Percentiles rank a stretch among this genome's conserved stretches.
These are phyloP conservation scores for Pachymerium ferrugineum DNA, from an alignment of 2,888 invertebrate genomes.

Conservation along the genomic window DNA sequence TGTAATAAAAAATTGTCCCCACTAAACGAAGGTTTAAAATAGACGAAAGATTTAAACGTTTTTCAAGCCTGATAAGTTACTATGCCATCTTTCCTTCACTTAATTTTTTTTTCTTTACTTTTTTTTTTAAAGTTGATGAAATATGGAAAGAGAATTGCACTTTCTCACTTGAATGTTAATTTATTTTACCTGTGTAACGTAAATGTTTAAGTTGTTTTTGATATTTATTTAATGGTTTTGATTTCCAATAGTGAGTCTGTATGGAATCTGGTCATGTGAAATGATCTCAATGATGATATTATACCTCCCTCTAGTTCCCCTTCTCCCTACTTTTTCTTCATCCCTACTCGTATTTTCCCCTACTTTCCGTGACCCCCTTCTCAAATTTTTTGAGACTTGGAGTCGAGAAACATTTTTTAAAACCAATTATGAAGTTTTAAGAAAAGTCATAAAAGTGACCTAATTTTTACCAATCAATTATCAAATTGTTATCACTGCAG, in stretches of 20 bases:
- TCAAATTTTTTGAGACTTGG: background rate
- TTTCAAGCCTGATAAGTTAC: background rate
- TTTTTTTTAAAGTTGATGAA: background rate
- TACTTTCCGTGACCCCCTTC: background rate
- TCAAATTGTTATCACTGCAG: too few relatives aligned
- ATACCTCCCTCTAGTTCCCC: background rate
- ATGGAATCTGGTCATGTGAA: background rate
- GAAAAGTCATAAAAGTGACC: too few relatives aligned
- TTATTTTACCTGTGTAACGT: too few relatives aligned
- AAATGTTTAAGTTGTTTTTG: background rate
- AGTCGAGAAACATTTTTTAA: background rate
- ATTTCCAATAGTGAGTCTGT: too few relatives aligned
- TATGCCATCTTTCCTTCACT: too few relatives aligned
- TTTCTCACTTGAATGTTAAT: too few relatives aligned
- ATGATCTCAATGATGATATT: background rate
- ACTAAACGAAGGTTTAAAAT: conserved; percentile 9
- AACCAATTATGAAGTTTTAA: background rate
- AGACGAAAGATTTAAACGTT: conserved; percentile 9
- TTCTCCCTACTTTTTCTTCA: background rate
- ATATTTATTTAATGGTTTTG: background rate
- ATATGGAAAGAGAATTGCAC: background rate
- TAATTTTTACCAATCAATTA: too few relatives aligned
- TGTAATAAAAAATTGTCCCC: conserved; percentile 8
- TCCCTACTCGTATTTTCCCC: background rate
- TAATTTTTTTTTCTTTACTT: background rate